Conservation (phyloP, 1,140 invertebrate genomes). For the Parapsyche elsis region DNA sequence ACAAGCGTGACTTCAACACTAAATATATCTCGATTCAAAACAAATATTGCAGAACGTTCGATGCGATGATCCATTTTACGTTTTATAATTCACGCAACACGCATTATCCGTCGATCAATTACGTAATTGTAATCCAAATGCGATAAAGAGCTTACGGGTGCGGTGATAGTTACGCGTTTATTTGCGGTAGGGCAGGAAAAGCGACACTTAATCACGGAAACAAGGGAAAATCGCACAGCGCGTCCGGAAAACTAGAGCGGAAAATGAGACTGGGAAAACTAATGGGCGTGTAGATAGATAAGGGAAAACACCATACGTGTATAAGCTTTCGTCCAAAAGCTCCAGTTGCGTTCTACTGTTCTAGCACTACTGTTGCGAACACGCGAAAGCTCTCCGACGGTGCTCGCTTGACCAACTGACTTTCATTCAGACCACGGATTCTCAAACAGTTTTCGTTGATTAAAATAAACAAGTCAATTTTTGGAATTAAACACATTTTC, state of each 20-base stretch:
- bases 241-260: slow-evolving; percentile 25
- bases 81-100: not conserved
- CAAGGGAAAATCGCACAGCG: slow-evolving; percentile 11
- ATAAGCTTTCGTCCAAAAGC: slow-evolving; percentile 31
- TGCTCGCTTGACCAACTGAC: not conserved
- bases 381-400: slow-evolving; percentile 35
- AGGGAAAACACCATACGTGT: not conserved
- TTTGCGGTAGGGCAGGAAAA: not conserved
- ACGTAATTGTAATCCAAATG: too few relatives aligned
- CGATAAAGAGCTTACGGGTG: too few relatives aligned
- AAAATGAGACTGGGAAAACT: slow-evolving; percentile 32
- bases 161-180: too few relatives aligned
- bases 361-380: slow-evolving; percentile 29
- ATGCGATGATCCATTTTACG: not conserved
- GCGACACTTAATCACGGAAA: slow-evolving; percentile 6
- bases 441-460: slow-evolving; percentile 25
- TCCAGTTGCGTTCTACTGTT: slow-evolving; percentile 28
- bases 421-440: not conserved
- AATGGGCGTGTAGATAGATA: slow-evolving; percentile 17
- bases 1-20: slow-evolving; percentile 35
- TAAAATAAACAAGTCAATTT: not conserved
- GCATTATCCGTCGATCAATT: too few relatives aligned
- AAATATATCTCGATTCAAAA: slow-evolving; percentile 31
- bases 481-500: too few relatives aligned
- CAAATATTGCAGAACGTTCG: not conserved